phyloP scores from a whole-genome alignment of 1,140 invertebrate genomes.

The Zaprionus nigranus region DNA sequence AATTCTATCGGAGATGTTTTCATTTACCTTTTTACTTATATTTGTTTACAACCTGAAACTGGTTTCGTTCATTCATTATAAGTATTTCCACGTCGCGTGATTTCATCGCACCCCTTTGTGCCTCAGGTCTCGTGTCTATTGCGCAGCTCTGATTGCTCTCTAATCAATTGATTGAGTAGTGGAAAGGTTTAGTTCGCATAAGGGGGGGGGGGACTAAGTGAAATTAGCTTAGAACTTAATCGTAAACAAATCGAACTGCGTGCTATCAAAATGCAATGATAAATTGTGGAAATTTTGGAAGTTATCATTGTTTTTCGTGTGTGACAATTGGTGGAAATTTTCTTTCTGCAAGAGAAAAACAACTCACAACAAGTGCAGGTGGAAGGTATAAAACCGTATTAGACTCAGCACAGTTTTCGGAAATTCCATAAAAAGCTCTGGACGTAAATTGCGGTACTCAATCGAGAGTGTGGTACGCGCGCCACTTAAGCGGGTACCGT shows the following conservation, averaged over 20 bases:
- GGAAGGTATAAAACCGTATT: not conserved
- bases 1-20: conserved; percentile 1
- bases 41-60: conserved; percentile 11
- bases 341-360: not conserved
- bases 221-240: conserved; percentile 26
- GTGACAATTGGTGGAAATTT: conserved; percentile 1
- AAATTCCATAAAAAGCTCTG: not conserved
- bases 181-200: conserved; percentile 13
- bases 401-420: not conserved
- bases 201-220: not conserved
- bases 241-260: conserved; percentile 35
- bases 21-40: not conserved
- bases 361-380: not conserved
- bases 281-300: conserved; percentile 41
- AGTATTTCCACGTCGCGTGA: conserved; percentile 19
- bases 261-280: conserved; percentile 23
- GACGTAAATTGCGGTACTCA: not conserved
- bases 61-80: conserved; percentile 34
- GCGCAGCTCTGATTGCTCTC: conserved; percentile 34
- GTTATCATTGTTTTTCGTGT: conserved; percentile 18
- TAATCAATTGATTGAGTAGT: conserved; percentile 38
- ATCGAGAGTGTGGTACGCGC: too few species aligned
- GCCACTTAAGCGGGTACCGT: not conserved
- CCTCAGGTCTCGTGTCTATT: conserved; percentile 37
- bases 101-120: not conserved